Evolutionary conservation across 2,797 vertebrate genomes (phyloP), one percentile per base, ranked within the genome.

Genomic region (Lutjanus campechanus): DNA sequence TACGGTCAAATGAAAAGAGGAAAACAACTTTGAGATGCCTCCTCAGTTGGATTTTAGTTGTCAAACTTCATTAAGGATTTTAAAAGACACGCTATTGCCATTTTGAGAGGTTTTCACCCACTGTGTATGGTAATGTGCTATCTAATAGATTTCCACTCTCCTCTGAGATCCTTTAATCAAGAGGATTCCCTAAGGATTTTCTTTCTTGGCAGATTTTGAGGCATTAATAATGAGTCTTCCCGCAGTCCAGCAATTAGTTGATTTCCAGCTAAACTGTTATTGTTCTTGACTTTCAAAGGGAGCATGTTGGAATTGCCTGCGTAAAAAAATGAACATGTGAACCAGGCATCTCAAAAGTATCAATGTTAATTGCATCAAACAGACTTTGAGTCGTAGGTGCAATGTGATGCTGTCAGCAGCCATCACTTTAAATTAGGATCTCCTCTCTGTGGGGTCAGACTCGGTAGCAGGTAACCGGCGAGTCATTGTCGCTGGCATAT

Each of bases 131-230:
- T 91, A 92, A 92, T 88, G 85, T 78, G 69, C 81, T 68, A 54
- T 71, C 81, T 91, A 90, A 93, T 90, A 87, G 86, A 94, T 86
- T 89, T 77, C 77, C 69, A 69, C 69, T 76, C 73, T 88, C 83
- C 79, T 87, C 56, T 84, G 83, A 88, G 83, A 82, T 83, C 67
- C 60, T 76, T 73, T 80, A 75, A 90, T 92, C 81, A 92, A 84
- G 50, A 84, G 17, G 20, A 36, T 67, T 85, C 86, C 83, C 83
- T 3, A 7, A 69, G 76, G 85, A 83, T 67, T 79, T 82, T 86
- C 41, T 78, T 80, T 78, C 76, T 77, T 81, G 79, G 83, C 77
- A 87, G 70, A 85, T 83, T 78, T 67, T 77, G 49, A 86, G 79
- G 76, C 83, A 77, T 77, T 73, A 67, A 74, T 88, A 76, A 85